These are phyloP conservation scores for Acrocera orbiculus DNA, from an alignment of 2,888 invertebrate species.

Conservation along the genomic window DNA sequence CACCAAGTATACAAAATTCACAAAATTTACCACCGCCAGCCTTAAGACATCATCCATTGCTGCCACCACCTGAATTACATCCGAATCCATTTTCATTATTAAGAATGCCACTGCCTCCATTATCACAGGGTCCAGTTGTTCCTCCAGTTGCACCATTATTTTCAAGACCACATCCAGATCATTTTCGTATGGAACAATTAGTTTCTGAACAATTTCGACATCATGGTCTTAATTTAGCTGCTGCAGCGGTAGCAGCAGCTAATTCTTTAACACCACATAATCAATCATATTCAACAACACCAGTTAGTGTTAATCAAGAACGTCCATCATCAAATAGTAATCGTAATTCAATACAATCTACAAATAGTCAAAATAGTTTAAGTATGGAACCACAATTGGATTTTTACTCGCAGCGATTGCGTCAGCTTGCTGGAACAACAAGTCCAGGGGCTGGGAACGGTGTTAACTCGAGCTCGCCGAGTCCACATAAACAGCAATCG, in stretches of 20 bases:
- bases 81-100: conserved; percentile 56
- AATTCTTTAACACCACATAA: conserved; percentile 42
- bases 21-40: conserved; percentile 41
- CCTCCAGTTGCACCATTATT: conserved; percentile 53
- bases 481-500: conserved; percentile 59
- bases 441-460: conserved; percentile 67
- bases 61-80: conserved; percentile 56
- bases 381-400: conserved; percentile 81
- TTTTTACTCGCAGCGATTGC: conserved; percentile 98
- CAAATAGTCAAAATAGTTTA: conserved; percentile 22
- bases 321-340: conserved; percentile 30
- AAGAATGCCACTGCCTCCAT: conserved; percentile 56
- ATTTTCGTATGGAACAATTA: conserved; percentile 68
- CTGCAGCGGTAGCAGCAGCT: conserved; percentile 49
- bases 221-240: conserved; percentile 58
- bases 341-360: conserved; percentile 23
- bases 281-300: conserved; percentile 37
- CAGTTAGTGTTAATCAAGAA: conserved; percentile 32
- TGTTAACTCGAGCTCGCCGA: conserved; percentile 65
- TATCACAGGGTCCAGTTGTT: conserved; percentile 49
- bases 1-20: conserved; percentile 38
- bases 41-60: conserved; percentile 46
- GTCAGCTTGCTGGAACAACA: conserved; percentile 88
- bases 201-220: conserved; percentile 69
- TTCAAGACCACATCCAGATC: conserved; percentile 61